phyloP scores from a whole-genome alignment of 2,113 vertebrate genomes.

The Galbula dea region DNA sequence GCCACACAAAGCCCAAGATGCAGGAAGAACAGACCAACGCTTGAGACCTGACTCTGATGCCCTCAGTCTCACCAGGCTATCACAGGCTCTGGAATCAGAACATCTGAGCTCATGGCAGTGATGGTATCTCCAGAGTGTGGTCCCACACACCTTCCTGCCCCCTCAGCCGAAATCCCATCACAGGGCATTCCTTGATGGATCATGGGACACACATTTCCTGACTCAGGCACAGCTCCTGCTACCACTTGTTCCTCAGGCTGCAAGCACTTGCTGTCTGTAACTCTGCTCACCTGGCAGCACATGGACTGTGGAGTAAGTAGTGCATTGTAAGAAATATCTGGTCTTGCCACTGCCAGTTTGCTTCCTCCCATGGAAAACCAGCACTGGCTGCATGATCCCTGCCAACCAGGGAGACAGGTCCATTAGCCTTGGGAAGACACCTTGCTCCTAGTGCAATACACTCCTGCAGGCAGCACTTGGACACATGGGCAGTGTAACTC shows the following conservation, averaged over 20 bases:
- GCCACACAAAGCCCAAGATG: rapidly evolving
- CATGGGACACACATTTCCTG: neutral
- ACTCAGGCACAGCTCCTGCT: neutral
- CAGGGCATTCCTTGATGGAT: neutral
- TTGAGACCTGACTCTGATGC: neutral
- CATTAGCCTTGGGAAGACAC: neutral
- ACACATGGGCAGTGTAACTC: rapidly evolving
- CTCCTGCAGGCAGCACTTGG: neutral
- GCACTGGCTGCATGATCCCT: neutral
- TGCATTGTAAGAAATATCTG: neutral
- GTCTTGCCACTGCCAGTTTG: neutral
- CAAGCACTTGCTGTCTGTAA: rapidly evolving
- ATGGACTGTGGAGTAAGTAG: neutral
- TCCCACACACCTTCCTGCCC: neutral
- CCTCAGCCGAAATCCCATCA: neutral
- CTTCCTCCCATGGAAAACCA: neutral
- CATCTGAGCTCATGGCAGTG: neutral
- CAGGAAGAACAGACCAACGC: neutral
- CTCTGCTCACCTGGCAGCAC: neutral
- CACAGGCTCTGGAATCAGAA: neutral
- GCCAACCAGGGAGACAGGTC: neutral
- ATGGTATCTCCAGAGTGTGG: neutral
- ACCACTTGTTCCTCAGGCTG: neutral
- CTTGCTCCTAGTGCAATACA: neutral
- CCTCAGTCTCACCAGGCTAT: neutral